Percentiles rank a stretch among this genome's conserved stretches.
These are phyloP conservation scores for Malacosoma neustria DNA, from an alignment of 2,888 invertebrate genomes.

Conservation along the genomic window DNA sequence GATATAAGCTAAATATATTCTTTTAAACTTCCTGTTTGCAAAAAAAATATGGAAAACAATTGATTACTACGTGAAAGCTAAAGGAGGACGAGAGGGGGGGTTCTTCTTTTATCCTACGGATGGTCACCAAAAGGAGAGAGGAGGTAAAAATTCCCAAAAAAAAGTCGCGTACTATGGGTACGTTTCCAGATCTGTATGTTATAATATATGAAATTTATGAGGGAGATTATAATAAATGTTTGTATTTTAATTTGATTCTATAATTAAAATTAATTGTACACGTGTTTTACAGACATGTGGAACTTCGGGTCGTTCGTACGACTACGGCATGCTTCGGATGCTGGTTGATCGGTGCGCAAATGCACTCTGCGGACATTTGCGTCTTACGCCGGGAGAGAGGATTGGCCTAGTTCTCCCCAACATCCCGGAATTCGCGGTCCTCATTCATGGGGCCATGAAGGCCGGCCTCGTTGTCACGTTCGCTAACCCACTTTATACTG, in stretches of 20 bases:
- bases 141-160: too few relatives aligned
- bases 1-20: too few relatives aligned
- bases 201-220: too few relatives aligned
- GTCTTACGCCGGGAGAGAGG: conserved; percentile 76
- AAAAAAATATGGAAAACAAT: too few relatives aligned
- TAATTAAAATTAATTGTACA: neutral
- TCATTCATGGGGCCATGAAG: conserved; percentile 78
- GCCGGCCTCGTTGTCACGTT: conserved; percentile 80
- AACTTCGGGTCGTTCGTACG: conserved; percentile 78
- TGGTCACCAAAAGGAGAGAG: too few relatives aligned
- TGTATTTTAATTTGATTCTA: neutral
- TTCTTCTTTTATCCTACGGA: too few relatives aligned
- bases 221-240: too few relatives aligned
- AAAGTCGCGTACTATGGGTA: too few relatives aligned
- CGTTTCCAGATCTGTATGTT: too few relatives aligned
- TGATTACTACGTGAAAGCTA: too few relatives aligned
- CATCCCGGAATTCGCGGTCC: conserved; percentile 79
- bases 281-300: conserved; percentile 76
- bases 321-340: conserved; percentile 75
- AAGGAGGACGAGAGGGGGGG: too few relatives aligned
- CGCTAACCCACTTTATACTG: conserved; percentile 81
- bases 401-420: conserved; percentile 81
- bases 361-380: conserved; percentile 70
- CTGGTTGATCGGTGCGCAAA: conserved; percentile 74
- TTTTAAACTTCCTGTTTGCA: too few relatives aligned